These are phyloP conservation scores for Rotaria magnacalcarata DNA, from an alignment of 2,888 invertebrate species.

Conservation along the genomic window DNA sequence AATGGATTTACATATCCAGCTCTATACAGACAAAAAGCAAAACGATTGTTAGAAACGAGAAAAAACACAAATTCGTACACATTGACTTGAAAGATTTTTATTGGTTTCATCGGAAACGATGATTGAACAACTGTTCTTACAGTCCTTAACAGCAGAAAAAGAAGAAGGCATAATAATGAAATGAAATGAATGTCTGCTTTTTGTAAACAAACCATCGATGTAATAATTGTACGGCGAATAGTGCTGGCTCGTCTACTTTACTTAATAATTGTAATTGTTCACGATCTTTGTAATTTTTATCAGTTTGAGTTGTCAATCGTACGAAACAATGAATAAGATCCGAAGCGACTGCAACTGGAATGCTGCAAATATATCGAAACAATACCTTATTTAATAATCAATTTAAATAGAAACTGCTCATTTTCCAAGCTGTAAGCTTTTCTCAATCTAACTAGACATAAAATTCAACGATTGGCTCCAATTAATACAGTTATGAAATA, in stretches of 20 bases:
- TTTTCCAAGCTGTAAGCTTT: too few species aligned
- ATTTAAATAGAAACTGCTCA: too few species aligned
- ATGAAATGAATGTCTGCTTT: too few species aligned
- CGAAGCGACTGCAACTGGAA: neutral
- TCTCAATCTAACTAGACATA: too few species aligned
- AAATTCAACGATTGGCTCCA: too few species aligned
- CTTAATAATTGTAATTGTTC: conserved; percentile 35
- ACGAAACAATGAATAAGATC: conserved; percentile 34
- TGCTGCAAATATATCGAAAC: neutral
- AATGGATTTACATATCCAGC: conserved; percentile 36
- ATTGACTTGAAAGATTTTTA: conserved; percentile 20
- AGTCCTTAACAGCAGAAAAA: neutral
- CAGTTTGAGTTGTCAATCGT: conserved; percentile 15
- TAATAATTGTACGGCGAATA: conserved; percentile 12
- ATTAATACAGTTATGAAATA: too few species aligned
- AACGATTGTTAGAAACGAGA: neutral
- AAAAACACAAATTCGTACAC: neutral
- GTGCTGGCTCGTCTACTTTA: conserved; percentile 1
- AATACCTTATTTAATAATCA: too few species aligned
- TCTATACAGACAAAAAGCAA: neutral
- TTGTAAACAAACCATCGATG: conserved; percentile 16
- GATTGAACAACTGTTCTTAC: conserved; percentile 26
- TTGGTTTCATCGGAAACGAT: conserved; percentile 12
- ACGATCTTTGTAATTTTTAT: conserved; percentile 35
- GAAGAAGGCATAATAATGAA: neutral